phyloP scores from a whole-genome alignment of 2,888 invertebrate genomes.

The Carcina quercana region DNA sequence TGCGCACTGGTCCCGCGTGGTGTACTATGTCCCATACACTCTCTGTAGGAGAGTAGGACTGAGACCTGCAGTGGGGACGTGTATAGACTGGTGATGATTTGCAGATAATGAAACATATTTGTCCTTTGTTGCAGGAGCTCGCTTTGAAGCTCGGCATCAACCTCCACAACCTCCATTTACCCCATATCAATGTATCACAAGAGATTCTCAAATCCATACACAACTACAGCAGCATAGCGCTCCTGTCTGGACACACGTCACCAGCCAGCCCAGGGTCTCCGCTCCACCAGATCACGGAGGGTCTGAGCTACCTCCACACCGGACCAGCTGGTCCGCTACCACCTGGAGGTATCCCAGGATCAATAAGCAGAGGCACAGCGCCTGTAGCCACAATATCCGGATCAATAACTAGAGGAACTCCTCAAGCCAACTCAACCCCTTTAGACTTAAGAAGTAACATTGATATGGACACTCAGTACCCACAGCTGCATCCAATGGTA shows the following conservation, averaged over 20 bases:
- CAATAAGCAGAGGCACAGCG: slow-evolving; percentile 78
- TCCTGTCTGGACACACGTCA: slow-evolving; percentile 37
- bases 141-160: slow-evolving; percentile 71
- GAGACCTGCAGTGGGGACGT: too few relatives aligned
- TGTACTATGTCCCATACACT: too few relatives aligned
- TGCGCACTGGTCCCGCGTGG: too few relatives aligned
- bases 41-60: too few relatives aligned
- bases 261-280: slow-evolving; percentile 59
- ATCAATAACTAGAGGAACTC: slow-evolving; percentile 50
- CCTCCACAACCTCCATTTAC: slow-evolving; percentile 46
- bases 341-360: too few relatives aligned
- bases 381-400: too few relatives aligned
- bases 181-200: slow-evolving; percentile 44
- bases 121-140: slow-evolving; percentile 49
- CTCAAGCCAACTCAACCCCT: slow-evolving; percentile 73
- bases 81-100: too few relatives aligned
- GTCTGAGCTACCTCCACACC: slow-evolving; percentile 84
- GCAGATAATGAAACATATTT: too few relatives aligned
- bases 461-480: slow-evolving; percentile 69
- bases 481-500: slow-evolving; percentile 53
- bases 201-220: slow-evolving; percentile 43
- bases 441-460: slow-evolving; percentile 67
- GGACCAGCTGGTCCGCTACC: too few relatives aligned
- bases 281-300: slow-evolving; percentile 78
- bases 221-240: slow-evolving; percentile 39